phyloP scores from a whole-genome alignment of 2,888 invertebrate species.

The Pristionchus japonicus region DNA sequence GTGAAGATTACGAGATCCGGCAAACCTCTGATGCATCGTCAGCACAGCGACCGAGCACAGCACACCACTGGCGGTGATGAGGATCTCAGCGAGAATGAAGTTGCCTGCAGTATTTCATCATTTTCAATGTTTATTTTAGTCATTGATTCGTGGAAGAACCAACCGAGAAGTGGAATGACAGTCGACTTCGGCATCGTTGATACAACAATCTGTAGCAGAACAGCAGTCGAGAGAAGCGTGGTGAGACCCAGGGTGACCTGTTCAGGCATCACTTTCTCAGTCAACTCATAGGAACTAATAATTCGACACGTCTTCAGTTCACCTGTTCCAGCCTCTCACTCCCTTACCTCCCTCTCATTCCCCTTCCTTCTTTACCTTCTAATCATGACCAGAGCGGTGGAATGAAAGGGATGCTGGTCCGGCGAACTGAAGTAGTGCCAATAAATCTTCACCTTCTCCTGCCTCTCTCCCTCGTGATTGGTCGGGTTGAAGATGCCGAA shows the following conservation, averaged over 20 bases:
- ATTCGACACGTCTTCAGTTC: no score
- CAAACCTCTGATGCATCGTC: conserved; percentile 52
- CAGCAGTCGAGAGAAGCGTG: conserved; percentile 62
- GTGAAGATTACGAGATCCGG: not conserved
- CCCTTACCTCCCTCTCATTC: no score
- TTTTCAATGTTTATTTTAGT: not conserved
- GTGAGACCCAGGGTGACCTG: conserved; percentile 62
- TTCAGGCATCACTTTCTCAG: no score
- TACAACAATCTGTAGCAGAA: conserved; percentile 63
- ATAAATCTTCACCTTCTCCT: conserved; percentile 52
- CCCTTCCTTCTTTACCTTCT: not conserved
- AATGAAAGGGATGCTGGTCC: no score
- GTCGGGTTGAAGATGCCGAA: conserved; percentile 62
- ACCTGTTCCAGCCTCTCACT: no score
- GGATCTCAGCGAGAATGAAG: conserved; percentile 68
- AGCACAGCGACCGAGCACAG: conserved; percentile 56
- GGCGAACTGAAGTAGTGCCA: no score
- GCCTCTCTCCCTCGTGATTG: conserved; percentile 57
- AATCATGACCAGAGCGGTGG: no score
- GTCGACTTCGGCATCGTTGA: conserved; percentile 65
- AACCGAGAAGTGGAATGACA: conserved; percentile 58
- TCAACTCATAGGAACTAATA: no score
- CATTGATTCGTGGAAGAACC: no score
- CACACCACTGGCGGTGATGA: conserved; percentile 63
- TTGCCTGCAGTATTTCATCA: conserved; percentile 52